Conservation (phyloP, 2,888 invertebrate genomes). For the Cybosia mesomella region DNA sequence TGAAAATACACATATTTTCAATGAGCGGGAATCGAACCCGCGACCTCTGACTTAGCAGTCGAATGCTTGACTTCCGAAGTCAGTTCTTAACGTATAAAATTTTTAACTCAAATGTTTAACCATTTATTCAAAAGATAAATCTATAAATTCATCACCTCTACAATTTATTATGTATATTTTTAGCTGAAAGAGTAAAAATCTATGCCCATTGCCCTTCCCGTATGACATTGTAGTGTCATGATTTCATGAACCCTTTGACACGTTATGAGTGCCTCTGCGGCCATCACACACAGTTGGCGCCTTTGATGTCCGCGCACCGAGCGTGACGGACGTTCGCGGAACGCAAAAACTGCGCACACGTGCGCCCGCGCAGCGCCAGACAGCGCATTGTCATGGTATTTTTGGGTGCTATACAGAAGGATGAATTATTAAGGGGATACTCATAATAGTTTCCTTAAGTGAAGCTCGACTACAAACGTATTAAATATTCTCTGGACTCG, state of each 20-base stretch:
- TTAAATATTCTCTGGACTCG: background rate
- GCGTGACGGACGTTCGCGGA: constrained; percentile 50
- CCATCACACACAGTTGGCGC: constrained; percentile 28
- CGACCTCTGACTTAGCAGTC: no score
- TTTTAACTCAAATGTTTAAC: no score
- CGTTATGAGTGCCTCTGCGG: constrained; percentile 12
- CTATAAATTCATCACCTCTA: no score
- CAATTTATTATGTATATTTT: background rate
- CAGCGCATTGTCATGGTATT: constrained; percentile 23
- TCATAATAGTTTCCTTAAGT: constrained; percentile 16
- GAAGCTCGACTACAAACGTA: background rate
- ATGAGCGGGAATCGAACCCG: no score
- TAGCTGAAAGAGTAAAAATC: background rate
- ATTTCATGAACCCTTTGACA: constrained; percentile 18
- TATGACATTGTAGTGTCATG: constrained; percentile 22
- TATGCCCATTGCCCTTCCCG: constrained; percentile 1
- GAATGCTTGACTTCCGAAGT: no score
- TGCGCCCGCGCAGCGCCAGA: constrained; percentile 40
- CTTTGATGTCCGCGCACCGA: constrained; percentile 47
- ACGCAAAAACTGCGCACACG: constrained; percentile 52
- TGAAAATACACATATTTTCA: no score
- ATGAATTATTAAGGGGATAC: constrained; percentile 17
- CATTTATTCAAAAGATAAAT: no score
- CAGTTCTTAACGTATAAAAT: no score
- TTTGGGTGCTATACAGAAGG: constrained; percentile 26